Conservation (phyloP, 2,888 invertebrate species). For the Cantharis rufa region DNA sequence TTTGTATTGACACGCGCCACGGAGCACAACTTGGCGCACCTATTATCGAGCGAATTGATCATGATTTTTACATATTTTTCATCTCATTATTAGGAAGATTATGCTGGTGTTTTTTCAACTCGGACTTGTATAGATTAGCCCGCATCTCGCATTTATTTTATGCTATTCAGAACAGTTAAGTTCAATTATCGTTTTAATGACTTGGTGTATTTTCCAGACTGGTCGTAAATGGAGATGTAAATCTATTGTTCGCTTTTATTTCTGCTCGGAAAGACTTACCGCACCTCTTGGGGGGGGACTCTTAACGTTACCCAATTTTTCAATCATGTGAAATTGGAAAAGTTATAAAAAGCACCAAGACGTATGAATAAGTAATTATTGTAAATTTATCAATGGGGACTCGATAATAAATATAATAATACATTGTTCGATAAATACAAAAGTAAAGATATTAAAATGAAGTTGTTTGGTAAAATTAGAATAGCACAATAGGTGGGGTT, state of each 20-base stretch:
- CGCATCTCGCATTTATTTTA: background rate
- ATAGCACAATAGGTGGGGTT: constrained; percentile 12
- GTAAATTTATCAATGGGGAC: background rate
- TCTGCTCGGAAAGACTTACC: background rate
- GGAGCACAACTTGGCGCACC: constrained; percentile 32
- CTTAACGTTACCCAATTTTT: background rate
- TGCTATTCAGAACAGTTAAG: background rate
- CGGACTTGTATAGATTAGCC: background rate
- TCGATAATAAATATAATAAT: background rate
- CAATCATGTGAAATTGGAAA: background rate
- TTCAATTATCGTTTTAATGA: background rate
- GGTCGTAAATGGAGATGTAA: background rate
- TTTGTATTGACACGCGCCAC: constrained; percentile 27
- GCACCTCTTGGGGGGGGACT: background rate
- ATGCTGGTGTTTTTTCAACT: background rate
- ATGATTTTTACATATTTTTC: background rate
- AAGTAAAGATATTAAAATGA: background rate
- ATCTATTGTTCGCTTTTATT: background rate
- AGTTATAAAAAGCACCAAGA: background rate
- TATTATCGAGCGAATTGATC: constrained; percentile 17
- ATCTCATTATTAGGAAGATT: background rate
- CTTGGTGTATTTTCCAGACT: background rate
- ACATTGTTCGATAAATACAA: background rate
- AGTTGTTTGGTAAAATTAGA: background rate
- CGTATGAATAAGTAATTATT: background rate